A percentile compares a stretch with the other conserved stretches of the same genome.
These are phyloP conservation scores for Atta colombica DNA, from an alignment of 1,140 invertebrate species.

Conservation along the genomic window DNA sequence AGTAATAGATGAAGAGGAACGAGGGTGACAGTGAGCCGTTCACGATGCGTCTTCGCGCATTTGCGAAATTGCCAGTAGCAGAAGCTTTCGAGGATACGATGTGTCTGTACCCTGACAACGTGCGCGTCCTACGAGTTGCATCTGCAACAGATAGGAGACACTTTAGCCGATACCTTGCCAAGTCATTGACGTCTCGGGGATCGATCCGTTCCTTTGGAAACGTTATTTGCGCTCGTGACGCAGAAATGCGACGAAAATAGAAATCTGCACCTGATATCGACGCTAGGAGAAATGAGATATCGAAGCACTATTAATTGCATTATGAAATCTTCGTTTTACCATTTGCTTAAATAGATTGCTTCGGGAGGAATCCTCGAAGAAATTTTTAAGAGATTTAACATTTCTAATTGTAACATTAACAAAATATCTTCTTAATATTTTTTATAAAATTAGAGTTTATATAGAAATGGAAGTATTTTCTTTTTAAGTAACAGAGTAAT, in stretches of 20 bases:
- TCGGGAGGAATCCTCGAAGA: background rate
- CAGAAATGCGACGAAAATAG: constrained; percentile 50
- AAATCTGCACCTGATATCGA: constrained; percentile 44
- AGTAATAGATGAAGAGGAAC: constrained; percentile 44
- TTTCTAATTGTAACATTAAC: background rate
- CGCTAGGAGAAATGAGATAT: constrained; percentile 13
- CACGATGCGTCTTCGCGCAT: constrained; percentile 68
- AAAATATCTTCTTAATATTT: background rate
- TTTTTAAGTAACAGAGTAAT: background rate
- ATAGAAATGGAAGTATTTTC: background rate
- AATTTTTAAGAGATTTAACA: background rate
- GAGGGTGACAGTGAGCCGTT: constrained; percentile 70
- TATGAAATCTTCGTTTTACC: background rate
- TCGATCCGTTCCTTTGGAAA: constrained; percentile 62
- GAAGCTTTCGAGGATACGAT: constrained; percentile 71
- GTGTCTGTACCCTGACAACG: constrained; percentile 67
- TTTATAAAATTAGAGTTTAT: background rate
- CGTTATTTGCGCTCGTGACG: constrained; percentile 46
- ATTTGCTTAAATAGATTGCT: background rate
- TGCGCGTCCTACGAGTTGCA: constrained; percentile 65
- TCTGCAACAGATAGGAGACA: constrained; percentile 76
- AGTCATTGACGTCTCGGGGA: constrained; percentile 72
- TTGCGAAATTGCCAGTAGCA: constrained; percentile 74
- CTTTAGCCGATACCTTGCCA: constrained; percentile 75
- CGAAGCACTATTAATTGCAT: constrained; percentile 6